These are phyloP conservation scores for Tenodera sinensis DNA, from an alignment of 2,888 invertebrate species.

Conservation along the genomic window DNA sequence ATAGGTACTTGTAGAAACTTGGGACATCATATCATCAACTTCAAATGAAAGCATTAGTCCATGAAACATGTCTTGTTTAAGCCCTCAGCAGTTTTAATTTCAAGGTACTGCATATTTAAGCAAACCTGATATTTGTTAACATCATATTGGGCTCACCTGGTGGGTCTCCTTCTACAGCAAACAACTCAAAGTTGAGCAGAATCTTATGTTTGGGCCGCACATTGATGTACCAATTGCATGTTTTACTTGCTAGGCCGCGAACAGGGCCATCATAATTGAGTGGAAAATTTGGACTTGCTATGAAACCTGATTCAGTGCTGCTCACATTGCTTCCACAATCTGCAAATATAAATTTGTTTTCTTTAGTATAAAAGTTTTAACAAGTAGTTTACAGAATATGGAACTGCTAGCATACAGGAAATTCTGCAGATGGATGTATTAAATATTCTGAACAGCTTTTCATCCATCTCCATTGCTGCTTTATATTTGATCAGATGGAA, in stretches of 20 bases:
- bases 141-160: constrained; percentile 55
- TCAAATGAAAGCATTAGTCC: too few relatives aligned
- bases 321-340: constrained; percentile 92
- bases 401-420: too few relatives aligned
- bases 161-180: constrained; percentile 92
- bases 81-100: too few relatives aligned
- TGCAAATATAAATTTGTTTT: constrained; percentile 37
- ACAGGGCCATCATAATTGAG: constrained; percentile 82
- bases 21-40: too few relatives aligned
- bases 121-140: background rate
- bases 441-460: too few relatives aligned
- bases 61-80: too few relatives aligned
- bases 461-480: too few relatives aligned
- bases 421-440: too few relatives aligned
- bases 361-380: background rate
- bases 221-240: constrained; percentile 95
- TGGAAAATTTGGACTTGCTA: constrained; percentile 88
- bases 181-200: constrained; percentile 85
- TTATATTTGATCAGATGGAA: too few relatives aligned
- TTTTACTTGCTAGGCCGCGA: constrained; percentile 75
- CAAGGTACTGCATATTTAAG: too few relatives aligned
- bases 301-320: constrained; percentile 74
- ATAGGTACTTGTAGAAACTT: too few relatives aligned
- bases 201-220: constrained; percentile 83
- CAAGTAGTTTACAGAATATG: background rate